Evolutionary conservation across 2,797 vertebrate genomes (phyloP).

Genomic region (Myotis daubentonii): DNA sequence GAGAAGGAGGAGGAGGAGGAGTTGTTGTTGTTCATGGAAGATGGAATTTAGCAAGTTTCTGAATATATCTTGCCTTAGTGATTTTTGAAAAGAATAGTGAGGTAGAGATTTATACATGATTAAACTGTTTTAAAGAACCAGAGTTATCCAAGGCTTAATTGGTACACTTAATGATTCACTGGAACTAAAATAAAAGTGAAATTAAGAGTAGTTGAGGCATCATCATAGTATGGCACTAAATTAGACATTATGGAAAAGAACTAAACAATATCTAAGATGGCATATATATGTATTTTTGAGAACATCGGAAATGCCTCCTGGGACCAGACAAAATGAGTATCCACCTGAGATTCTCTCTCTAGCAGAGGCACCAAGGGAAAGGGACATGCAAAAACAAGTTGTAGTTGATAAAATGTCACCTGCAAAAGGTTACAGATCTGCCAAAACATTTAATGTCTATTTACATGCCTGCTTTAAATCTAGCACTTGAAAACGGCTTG

Average conservation of each 20-base stretch:
- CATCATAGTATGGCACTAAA: not conserved
- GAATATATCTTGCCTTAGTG: not conserved
- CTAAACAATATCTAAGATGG: not conserved
- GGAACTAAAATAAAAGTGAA: conserved; percentile 15
- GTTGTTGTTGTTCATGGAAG: not conserved
- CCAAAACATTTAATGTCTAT: not conserved
- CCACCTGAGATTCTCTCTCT: not conserved
- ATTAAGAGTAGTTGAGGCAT: not conserved
- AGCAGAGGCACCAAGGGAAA: not conserved
- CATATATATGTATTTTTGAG: not conserved
- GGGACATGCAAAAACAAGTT: not conserved
- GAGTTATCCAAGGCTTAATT: not conserved
- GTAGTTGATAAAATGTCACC: not conserved
- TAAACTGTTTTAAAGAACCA: not conserved
- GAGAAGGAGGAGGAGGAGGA: too few relatives aligned
- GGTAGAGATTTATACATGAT: not conserved
- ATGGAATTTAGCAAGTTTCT: conserved; percentile 27
- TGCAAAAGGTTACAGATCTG: not conserved
- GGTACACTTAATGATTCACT: not conserved
- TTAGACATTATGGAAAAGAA: not conserved
- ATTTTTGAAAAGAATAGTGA: not conserved
- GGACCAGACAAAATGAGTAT: not conserved
- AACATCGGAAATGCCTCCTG: conserved; percentile 15
- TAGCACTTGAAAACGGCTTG: not conserved
- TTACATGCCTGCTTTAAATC: not conserved